Evolutionary conservation across 2,113 vertebrate genomes (phyloP), one percentile per base, ranked within the genome.

Genomic region (Cinclus mexicanus): DNA sequence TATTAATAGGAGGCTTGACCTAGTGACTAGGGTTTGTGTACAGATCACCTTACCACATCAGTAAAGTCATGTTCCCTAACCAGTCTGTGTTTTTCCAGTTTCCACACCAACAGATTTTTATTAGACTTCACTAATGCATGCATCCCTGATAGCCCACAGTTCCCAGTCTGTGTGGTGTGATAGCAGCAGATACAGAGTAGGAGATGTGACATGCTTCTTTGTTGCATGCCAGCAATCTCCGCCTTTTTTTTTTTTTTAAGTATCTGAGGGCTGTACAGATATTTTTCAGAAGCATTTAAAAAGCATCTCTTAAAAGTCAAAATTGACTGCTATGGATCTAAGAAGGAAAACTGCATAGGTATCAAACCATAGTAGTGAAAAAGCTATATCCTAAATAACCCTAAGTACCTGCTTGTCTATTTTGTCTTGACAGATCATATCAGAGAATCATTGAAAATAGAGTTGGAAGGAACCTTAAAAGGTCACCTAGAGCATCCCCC

Each of bases 381-480:
- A 90, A 80, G 42, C 29, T 72, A 41, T 20, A 77, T 39, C 52
- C 57, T 93, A 87, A 94, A 78, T 47, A 83, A 10, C n/a, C 60
- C 49, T 60, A 92, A 91, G 55, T 80, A 92, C 49, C 69, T 60
- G 42, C 31, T 88, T 52, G 75, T 95, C 55, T 90, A 47, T 69
- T 79, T 77, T 91, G 29, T 71, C 42, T 87, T 91, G 84, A 90
- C 89, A 82, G 47, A 91, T 84, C 64, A 33, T 71, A 92, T 67
- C 35, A 88, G 0, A 78, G 52, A 88, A 89, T 71, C 60, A 22
- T 37, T 1, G 56, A 83, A 94, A 96, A 93, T 2, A 74, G 76
- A 74, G 47, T 56, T 93, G 76, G 86, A 95, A 95, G 76, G 76
- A 64, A 87, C 94, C 42, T 87, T 90, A 87, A 92, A 93, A 96